These are phyloP conservation scores for Penaeus chinensis DNA, from an alignment of 1,140 invertebrate species.

Conservation along the genomic window DNA sequence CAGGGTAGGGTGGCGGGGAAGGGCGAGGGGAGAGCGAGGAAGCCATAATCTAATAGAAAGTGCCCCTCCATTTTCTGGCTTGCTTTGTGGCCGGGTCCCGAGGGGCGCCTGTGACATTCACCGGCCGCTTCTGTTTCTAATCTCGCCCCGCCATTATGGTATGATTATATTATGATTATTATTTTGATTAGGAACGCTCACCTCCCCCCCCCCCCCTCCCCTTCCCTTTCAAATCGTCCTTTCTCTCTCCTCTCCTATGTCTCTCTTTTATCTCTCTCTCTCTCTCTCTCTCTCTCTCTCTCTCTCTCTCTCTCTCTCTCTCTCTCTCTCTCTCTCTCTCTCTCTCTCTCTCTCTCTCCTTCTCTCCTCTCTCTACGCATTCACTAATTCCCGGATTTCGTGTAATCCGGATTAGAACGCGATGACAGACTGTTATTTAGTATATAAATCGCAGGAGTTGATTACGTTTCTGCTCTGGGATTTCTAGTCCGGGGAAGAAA, in stretches of 20 bases:
- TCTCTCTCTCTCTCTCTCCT: neutral
- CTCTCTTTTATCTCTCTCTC: neutral
- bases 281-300: neutral
- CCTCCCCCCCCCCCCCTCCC: neutral
- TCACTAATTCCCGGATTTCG: neutral
- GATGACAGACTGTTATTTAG: no score
- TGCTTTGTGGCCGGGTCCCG: slow-evolving; percentile 36
- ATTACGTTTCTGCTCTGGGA: no score
- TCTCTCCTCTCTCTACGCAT: neutral
- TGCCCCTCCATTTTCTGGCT: slow-evolving; percentile 47
- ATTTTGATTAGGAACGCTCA: slow-evolving; percentile 37
- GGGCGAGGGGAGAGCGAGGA: neutral
- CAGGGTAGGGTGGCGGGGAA: neutral
- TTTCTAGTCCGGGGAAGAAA: no score
- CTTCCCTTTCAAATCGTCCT: neutral
- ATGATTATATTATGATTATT: slow-evolving; percentile 39
- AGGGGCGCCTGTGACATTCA: slow-evolving; percentile 40
- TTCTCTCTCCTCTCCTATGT: neutral
- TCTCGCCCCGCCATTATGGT: slow-evolving; percentile 9
- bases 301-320: slow-evolving; percentile 20
- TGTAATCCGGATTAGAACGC: no score
- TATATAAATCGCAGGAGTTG: no score
- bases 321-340: slow-evolving; percentile 1
- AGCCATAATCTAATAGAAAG: slow-evolving; percentile 35
- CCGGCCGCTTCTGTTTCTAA: slow-evolving; percentile 39